phyloP scores from a whole-genome alignment of 1,140 invertebrate genomes.

The Hylyphantes graminicola region DNA sequence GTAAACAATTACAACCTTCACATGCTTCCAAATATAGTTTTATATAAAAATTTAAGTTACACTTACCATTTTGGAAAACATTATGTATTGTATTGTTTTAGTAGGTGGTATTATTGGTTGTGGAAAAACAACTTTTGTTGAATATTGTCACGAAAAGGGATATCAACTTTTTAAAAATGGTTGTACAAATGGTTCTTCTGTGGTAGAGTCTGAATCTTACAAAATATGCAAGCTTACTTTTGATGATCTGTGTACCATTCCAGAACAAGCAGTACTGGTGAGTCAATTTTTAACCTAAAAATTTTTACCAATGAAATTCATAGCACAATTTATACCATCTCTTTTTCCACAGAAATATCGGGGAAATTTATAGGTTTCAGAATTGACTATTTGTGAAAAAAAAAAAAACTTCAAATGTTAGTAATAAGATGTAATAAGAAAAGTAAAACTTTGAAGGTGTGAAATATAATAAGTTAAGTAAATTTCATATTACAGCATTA shows the following conservation, averaged over 20 bases:
- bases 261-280: constrained; percentile 40
- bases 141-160: constrained; percentile 13
- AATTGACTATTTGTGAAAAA: too few relatives aligned
- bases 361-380: too few relatives aligned
- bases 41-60: neutral
- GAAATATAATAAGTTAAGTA: too few relatives aligned
- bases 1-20: too few relatives aligned
- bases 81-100: constrained; percentile 33
- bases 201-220: neutral
- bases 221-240: constrained; percentile 10
- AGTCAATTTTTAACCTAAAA: neutral
- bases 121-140: constrained; percentile 35
- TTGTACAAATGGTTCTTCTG: neutral
- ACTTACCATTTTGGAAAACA: neutral
- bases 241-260: constrained; percentile 40
- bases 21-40: too few relatives aligned
- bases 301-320: too few relatives aligned
- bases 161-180: constrained; percentile 6
- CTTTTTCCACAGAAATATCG: too few relatives aligned
- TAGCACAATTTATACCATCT: too few relatives aligned
- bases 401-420: too few relatives aligned
- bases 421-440: too few relatives aligned
- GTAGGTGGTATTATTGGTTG: constrained; percentile 35
- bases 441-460: too few relatives aligned
- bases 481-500: too few relatives aligned